These are phyloP conservation scores for Cephus pygmeus DNA, from an alignment of 2,888 invertebrate species.

Conservation along the genomic window DNA sequence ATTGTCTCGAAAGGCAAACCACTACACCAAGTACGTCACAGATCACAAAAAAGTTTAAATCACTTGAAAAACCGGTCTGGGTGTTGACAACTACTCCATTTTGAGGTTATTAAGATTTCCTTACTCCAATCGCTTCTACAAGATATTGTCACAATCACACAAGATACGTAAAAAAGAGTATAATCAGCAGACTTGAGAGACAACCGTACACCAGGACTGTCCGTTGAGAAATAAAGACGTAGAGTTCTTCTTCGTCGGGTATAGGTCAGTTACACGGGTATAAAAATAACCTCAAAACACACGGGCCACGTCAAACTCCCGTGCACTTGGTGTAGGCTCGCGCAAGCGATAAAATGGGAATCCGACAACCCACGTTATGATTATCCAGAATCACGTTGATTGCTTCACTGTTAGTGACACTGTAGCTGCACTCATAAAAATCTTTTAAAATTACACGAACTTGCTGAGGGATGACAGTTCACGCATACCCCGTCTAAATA, in stretches of 20 bases:
- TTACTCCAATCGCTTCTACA: neutral
- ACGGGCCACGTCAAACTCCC: slow-evolving; percentile 37
- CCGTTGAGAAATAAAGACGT: slow-evolving; percentile 43
- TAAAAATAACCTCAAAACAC: slow-evolving; percentile 55
- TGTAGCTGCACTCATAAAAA: neutral
- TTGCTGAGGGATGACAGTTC: slow-evolving; percentile 32
- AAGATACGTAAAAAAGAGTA: neutral
- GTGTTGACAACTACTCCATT: neutral
- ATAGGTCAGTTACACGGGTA: slow-evolving; percentile 52
- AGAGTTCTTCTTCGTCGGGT: slow-evolving; percentile 27
- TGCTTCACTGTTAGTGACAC: slow-evolving; percentile 31
- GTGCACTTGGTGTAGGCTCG: slow-evolving; percentile 26
- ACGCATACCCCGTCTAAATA: slow-evolving; percentile 18
- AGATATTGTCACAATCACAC: neutral
- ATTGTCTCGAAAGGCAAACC: neutral
- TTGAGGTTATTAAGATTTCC: neutral
- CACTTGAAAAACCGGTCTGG: neutral
- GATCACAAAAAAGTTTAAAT: neutral
- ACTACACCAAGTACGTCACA: neutral
- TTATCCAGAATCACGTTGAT: slow-evolving; percentile 18
- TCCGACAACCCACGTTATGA: slow-evolving; percentile 10
- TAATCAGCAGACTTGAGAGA: neutral
- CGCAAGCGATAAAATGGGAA: slow-evolving; percentile 1
- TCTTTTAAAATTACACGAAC: neutral
- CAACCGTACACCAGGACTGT: slow-evolving; percentile 30